A percentile compares a stretch with the other conserved stretches of the same genome.
phyloP scores from a whole-genome alignment of 2,888 invertebrate species.

The Agriopis leucophaearia region DNA sequence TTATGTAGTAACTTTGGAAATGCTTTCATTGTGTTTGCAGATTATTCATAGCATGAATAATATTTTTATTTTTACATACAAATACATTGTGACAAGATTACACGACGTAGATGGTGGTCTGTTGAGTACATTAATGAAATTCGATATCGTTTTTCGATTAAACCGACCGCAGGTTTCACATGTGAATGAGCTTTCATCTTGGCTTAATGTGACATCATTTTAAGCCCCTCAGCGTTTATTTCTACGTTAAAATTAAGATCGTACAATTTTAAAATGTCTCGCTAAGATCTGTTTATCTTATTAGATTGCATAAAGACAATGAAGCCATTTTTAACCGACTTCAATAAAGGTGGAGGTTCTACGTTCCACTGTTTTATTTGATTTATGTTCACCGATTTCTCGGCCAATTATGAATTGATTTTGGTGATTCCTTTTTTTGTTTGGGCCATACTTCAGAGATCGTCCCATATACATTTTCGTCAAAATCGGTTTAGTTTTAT shows the following conservation, averaged over 20 bases:
- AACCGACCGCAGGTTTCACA: constrained; percentile 18
- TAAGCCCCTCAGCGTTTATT: neutral
- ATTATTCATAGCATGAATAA: neutral
- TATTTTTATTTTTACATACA: neutral
- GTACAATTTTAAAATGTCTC: neutral
- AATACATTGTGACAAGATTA: neutral
- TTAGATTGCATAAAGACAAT: too few species aligned
- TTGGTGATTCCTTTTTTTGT: too few species aligned
- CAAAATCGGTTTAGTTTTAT: too few species aligned
- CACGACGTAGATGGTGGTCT: neutral
- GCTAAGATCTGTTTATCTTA: neutral
- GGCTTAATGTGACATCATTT: constrained; percentile 8
- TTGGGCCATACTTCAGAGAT: too few species aligned
- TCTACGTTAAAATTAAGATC: too few species aligned
- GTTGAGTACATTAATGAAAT: neutral
- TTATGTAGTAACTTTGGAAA: neutral
- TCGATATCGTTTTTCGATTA: constrained; percentile 21
- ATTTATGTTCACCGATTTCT: too few species aligned
- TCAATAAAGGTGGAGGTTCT: too few species aligned
- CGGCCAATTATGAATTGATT: too few species aligned
- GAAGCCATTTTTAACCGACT: too few species aligned
- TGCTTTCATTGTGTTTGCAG: neutral
- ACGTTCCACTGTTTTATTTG: too few species aligned
- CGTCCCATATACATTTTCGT: too few species aligned
- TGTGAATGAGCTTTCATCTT: constrained; percentile 18